These are phyloP conservation scores for Engraulis encrasicolus DNA, from an alignment of 2,113 vertebrate genomes.

Conservation along the genomic window DNA sequence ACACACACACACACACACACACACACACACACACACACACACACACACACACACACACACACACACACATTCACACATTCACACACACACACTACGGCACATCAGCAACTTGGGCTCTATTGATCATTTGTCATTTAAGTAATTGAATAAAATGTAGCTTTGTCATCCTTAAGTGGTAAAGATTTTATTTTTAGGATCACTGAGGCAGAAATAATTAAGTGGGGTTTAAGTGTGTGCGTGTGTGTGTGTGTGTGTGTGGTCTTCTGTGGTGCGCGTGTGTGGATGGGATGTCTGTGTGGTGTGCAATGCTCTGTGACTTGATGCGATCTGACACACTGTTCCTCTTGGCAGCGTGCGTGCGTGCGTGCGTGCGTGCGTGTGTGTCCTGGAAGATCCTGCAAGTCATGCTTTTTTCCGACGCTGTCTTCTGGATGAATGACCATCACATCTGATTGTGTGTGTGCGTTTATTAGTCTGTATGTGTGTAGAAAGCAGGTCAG, in stretches of 20 bases:
- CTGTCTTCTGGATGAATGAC: no score
- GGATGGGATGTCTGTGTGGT: no score
- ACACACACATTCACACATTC: no score
- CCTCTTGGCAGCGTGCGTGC: not conserved
- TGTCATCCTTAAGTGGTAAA: no score
- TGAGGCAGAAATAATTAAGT: not conserved
- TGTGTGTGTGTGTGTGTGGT: not conserved
- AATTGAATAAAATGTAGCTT: no score
- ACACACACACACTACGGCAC: not conserved
- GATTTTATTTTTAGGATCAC: no score
- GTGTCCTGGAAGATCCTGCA: not conserved
- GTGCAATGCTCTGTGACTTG: no score
- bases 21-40: not conserved
- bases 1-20: not conserved
- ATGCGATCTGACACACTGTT: not conserved
- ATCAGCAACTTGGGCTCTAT: no score
- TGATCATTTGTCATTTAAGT: no score
- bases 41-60: not conserved
- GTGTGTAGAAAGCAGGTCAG: no score
- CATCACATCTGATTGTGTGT: slow-evolving; percentile 37
- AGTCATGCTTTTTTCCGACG: no score
- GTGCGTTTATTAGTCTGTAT: slow-evolving; percentile 54
- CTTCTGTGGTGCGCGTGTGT: no score
- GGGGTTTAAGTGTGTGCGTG: not conserved
- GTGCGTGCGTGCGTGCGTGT: not conserved